Percentiles rank a stretch among this genome's conserved stretches.
Evolutionary conservation across 1,140 invertebrate genomes (phyloP).

Genomic region (Bilobella aurantiaca): DNA sequence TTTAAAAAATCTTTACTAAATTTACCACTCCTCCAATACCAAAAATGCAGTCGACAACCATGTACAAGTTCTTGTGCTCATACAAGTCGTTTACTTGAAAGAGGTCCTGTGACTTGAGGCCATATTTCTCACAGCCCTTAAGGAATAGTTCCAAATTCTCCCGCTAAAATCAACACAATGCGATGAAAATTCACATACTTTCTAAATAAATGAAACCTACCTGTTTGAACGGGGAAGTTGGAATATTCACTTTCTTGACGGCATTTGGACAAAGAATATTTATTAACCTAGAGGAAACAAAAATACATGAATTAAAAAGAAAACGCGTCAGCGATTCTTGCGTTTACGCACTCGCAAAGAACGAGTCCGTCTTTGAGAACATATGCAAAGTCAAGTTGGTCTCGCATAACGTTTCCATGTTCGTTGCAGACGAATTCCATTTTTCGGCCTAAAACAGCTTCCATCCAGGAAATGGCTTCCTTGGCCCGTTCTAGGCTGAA

Average conservation of each 20-base stretch:
- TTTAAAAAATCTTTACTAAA: neutral
- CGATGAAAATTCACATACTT: too few relatives aligned
- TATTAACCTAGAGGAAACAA: slow-evolving; percentile 39
- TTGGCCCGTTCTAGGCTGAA: slow-evolving; percentile 45
- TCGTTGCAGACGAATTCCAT: slow-evolving; percentile 37
- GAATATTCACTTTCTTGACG: slow-evolving; percentile 42
- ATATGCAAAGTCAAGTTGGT: slow-evolving; percentile 44
- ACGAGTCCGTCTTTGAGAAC: slow-evolving; percentile 46
- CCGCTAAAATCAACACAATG: slow-evolving; percentile 41
- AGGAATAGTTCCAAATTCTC: slow-evolving; percentile 57
- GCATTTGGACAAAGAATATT: slow-evolving; percentile 40
- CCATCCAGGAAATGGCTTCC: slow-evolving; percentile 44
- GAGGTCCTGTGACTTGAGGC: slow-evolving; percentile 46
- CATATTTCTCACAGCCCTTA: slow-evolving; percentile 49
- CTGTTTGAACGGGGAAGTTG: slow-evolving; percentile 44
- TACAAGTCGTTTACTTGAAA: slow-evolving; percentile 58
- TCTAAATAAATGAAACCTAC: slow-evolving; percentile 37
- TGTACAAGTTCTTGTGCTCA: slow-evolving; percentile 53
- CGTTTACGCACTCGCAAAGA: slow-evolving; percentile 44
- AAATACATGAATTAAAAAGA: slow-evolving; percentile 18
- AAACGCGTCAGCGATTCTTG: neutral
- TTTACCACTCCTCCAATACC: slow-evolving; percentile 29
- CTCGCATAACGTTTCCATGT: slow-evolving; percentile 39
- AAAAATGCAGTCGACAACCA: slow-evolving; percentile 40
- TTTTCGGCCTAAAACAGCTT: slow-evolving; percentile 40